Base-by-base conservation (phyloP, 2,888 invertebrate genomes). In the Steinernema carpocapsae region DNA sequence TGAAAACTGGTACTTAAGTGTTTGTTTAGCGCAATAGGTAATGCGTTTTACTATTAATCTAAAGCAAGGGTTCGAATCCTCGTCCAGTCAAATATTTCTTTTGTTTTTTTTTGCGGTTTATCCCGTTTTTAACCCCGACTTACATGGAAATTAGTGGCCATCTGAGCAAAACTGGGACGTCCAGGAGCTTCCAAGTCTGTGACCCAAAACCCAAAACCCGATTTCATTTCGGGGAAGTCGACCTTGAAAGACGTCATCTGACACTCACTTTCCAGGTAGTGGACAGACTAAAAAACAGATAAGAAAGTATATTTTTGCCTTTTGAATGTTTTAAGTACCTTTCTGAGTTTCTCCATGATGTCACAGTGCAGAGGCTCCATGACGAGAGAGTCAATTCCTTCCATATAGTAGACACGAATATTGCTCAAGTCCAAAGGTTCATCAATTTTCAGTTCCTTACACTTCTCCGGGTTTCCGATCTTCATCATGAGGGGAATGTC, bases 401-500 rank as follows among this genome's bases (percentile, higher is more conserved):
- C 92, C 90, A 94, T 94, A 87, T 93, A 94, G 88, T 91, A 94
- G 82, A 93, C 91, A 85, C 92, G 91, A 12, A 94, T 78, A 79
- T 92, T 91, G 56, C 89, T 90, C 6, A 94, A 83, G 78, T 92
- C 91, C 52, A 90, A 88, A 48, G 81, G 83, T 64, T 82, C 82
- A 46, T 80, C 73, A 10, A 84, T 73, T 22, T 76, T 76, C 45
- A 84, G 74, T 3, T 73, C 73, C n/a, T 74, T 64, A 22, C 77
- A 78, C 45, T 78, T 78, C 26, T 73, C 76, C 29, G 64, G 48
- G 29, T 71, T 64, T 32, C 64, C 64, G n/a, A 89, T 91, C 88
- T 92, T 92, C 37, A 94, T 88, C 84, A 94, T 89, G 0, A 94
- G 94, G 73, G 92, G 90, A 75, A 97, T 89, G 89, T 97, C 97